phyloP scores from a whole-genome alignment of 2,113 vertebrate genomes.

The Motacilla tschutschensis region DNA sequence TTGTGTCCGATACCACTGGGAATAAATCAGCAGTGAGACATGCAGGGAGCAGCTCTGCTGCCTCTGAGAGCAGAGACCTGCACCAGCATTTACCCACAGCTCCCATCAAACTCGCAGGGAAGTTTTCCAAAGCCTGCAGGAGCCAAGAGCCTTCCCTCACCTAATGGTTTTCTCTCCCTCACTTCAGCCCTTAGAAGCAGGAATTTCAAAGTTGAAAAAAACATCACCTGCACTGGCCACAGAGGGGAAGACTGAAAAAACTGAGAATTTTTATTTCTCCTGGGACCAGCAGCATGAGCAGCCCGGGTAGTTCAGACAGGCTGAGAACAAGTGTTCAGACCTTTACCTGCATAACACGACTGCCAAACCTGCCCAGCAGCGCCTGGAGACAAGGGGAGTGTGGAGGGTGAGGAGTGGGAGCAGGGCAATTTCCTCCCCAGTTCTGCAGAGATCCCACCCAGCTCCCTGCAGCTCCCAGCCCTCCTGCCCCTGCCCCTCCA shows the following conservation, averaged over 20 bases:
- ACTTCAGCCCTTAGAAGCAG: not conserved
- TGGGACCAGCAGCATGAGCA: not conserved
- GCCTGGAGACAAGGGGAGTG: fast-evolving
- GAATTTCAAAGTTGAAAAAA: conserved; percentile 32
- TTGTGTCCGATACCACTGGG: not conserved
- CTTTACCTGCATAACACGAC: not conserved
- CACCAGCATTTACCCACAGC: not conserved
- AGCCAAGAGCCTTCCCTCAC: not conserved
- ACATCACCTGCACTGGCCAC: not conserved
- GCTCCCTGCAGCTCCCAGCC: not conserved
- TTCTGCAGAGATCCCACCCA: not conserved
- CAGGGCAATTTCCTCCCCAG: fast-evolving
- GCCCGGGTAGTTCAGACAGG: not conserved
- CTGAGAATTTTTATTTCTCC: conserved; percentile 36
- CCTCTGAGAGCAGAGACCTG: not conserved
- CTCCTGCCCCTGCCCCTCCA: not conserved
- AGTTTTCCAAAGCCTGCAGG: not conserved
- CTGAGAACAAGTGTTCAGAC: not conserved
- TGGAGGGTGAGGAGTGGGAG: not conserved
- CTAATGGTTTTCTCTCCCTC: not conserved
- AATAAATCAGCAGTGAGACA: conserved; percentile 25
- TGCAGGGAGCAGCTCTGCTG: not conserved
- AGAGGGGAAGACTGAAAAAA: not conserved
- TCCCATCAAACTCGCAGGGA: not conserved
- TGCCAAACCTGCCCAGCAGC: not conserved